phyloP scores from a whole-genome alignment of 1,140 invertebrate species.

The Charaxes varanes region DNA sequence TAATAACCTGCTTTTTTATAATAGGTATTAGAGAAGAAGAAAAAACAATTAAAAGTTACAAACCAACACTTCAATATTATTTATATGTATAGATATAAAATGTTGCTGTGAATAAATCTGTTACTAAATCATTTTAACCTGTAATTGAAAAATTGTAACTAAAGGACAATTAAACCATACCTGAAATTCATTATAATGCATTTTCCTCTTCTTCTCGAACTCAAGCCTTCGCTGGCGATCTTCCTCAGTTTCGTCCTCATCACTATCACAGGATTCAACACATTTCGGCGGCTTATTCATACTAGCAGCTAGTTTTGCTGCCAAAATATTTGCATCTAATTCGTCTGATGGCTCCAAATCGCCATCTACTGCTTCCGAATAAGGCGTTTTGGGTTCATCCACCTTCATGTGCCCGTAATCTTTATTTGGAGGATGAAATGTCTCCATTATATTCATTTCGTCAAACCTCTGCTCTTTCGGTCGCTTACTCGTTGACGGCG shows the following conservation, averaged over 20 bases:
- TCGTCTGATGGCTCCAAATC: slow-evolving; percentile 82
- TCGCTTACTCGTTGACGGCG: slow-evolving; percentile 74
- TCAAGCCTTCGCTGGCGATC: slow-evolving; percentile 80
- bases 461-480: slow-evolving; percentile 95
- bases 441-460: slow-evolving; percentile 99
- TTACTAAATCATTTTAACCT: no score
- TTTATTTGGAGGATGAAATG: slow-evolving; percentile 97
- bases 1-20: no score
- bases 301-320: slow-evolving; percentile 80
- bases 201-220: slow-evolving; percentile 94
- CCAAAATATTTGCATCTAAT: slow-evolving; percentile 84
- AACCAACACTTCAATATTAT: no score
- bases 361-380: slow-evolving; percentile 80
- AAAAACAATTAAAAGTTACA: no score
- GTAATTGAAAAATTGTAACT: no score
- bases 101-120: no score
- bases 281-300: slow-evolving; percentile 67
- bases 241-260: slow-evolving; percentile 78
- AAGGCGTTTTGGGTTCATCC: slow-evolving; percentile 98
- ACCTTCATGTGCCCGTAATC: slow-evolving; percentile 99
- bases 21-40: no score
- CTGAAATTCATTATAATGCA: slow-evolving; percentile 98
- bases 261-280: slow-evolving; percentile 70
- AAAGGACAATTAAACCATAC: slow-evolving; percentile 26
- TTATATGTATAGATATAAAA: no score